phyloP scores from a whole-genome alignment of 64 coral and sea anemone species.

The Stichodactyla mertensii region DNA sequence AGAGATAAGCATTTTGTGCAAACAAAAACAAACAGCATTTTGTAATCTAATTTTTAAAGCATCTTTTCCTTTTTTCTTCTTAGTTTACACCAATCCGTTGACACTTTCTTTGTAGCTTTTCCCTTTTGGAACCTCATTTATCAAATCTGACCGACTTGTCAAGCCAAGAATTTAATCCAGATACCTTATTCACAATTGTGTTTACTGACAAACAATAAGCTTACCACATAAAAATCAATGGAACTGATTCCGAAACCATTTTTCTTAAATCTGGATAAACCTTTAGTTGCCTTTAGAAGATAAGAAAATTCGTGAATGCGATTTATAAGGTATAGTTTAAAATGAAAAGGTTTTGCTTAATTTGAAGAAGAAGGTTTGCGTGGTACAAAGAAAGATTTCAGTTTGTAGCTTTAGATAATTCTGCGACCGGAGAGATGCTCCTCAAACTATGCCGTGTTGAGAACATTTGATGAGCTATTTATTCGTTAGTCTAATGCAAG shows the following conservation, averaged over 20 bases:
- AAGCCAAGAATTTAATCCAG: constrained; percentile 14
- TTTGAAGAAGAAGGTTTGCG: no score
- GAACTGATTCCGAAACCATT: no score
- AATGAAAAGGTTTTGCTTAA: no score
- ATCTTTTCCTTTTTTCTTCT: not conserved
- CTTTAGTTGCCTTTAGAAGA: no score
- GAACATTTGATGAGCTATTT: not conserved
- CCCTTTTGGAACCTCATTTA: constrained; percentile 27
- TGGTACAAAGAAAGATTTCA: no score
- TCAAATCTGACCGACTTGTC: constrained; percentile 18
- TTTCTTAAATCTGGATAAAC: no score
- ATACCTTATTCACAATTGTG: not conserved
- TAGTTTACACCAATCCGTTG: not conserved
- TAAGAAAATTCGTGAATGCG: no score
- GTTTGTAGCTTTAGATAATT: no score
- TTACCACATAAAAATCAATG: not conserved
- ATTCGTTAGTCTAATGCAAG: not conserved
- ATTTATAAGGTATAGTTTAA: no score
- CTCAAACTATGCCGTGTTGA: no score
- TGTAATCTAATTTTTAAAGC: not conserved
- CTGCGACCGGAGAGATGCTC: no score
- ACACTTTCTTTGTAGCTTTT: not conserved
- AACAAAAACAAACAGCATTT: not conserved
- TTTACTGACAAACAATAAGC: constrained; percentile 3
- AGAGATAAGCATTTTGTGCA: not conserved